phyloP scores from a whole-genome alignment of 2,797 vertebrate genomes.

The Malacoctenus gilli region DNA sequence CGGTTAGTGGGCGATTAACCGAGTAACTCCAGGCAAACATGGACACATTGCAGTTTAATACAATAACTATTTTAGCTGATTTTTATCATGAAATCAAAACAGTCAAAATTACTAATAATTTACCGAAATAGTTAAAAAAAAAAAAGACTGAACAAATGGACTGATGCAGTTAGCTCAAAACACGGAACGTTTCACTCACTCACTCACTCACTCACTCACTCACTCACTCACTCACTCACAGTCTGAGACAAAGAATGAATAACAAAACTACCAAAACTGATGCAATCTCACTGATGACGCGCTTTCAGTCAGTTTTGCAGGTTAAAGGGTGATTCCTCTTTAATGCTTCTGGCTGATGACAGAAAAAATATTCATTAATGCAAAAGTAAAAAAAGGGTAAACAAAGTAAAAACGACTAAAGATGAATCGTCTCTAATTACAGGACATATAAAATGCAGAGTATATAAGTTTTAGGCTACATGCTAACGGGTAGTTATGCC shows the following conservation, averaged over 20 bases:
- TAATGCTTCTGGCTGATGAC: constrained; percentile 6
- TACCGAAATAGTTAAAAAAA: too few relatives aligned
- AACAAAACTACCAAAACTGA: constrained; percentile 20
- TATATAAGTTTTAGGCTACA: constrained; percentile 57
- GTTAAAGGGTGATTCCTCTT: constrained; percentile 25
- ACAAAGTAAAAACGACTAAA: constrained; percentile 21
- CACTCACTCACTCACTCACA: background rate
- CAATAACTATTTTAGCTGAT: too few relatives aligned
- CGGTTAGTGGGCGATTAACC: too few relatives aligned
- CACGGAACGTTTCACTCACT: too few relatives aligned
- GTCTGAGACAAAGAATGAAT: constrained; percentile 5
- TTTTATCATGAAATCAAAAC: too few relatives aligned
- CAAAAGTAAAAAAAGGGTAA: constrained; percentile 9
- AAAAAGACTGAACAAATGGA: too few relatives aligned
- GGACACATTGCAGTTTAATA: too few relatives aligned
- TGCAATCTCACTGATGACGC: background rate
- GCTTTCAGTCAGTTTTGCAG: constrained; percentile 14
- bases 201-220: too few relatives aligned
- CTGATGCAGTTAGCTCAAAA: too few relatives aligned
- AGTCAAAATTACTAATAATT: too few relatives aligned
- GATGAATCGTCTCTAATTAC: constrained; percentile 32
- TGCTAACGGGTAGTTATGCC: constrained; percentile 57
- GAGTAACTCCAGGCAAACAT: too few relatives aligned
- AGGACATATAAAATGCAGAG: constrained; percentile 55
- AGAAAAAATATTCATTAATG: constrained; percentile 48